Conservation (phyloP, 2,797 vertebrate genomes). For the Ammospiza maritima region DNA sequence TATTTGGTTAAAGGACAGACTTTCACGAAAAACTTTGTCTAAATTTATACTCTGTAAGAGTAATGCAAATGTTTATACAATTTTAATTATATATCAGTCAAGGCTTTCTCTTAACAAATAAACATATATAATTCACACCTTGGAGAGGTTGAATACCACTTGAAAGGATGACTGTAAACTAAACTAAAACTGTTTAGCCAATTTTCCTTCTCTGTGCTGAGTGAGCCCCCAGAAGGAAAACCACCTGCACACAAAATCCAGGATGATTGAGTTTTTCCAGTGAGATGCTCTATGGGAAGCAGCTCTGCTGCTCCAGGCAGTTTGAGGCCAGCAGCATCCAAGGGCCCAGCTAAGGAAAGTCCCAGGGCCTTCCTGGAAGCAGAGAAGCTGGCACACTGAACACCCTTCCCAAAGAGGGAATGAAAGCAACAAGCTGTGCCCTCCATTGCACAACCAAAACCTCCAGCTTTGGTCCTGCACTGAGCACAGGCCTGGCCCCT, state of each 20-base stretch:
- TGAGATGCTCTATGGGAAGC: neutral
- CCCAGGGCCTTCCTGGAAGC: neutral
- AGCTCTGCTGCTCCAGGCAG: neutral
- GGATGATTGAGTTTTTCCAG: neutral
- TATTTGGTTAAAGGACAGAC: neutral
- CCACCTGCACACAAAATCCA: neutral
- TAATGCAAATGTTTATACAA: neutral
- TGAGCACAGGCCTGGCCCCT: neutral
- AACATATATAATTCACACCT: neutral
- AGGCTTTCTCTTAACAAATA: constrained; percentile 29
- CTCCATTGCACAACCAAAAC: fast-evolving
- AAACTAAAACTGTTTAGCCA: neutral
- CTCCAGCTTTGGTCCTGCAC: neutral
- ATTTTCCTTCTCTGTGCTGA: neutral
- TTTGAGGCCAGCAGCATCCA: neutral
- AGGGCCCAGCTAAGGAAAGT: neutral
- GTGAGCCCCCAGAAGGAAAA: neutral
- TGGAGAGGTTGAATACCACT: neutral
- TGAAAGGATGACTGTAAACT: neutral
- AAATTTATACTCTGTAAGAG: neutral
- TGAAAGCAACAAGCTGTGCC: neutral
- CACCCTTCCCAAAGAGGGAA: too few relatives aligned
- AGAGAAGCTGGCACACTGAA: too few relatives aligned
- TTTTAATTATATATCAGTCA: neutral
- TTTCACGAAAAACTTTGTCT: neutral